Percentiles rank a stretch among this genome's conserved stretches.
These are phyloP conservation scores for Solen grandis DNA, from an alignment of 1,140 invertebrate genomes.

Conservation along the genomic window DNA sequence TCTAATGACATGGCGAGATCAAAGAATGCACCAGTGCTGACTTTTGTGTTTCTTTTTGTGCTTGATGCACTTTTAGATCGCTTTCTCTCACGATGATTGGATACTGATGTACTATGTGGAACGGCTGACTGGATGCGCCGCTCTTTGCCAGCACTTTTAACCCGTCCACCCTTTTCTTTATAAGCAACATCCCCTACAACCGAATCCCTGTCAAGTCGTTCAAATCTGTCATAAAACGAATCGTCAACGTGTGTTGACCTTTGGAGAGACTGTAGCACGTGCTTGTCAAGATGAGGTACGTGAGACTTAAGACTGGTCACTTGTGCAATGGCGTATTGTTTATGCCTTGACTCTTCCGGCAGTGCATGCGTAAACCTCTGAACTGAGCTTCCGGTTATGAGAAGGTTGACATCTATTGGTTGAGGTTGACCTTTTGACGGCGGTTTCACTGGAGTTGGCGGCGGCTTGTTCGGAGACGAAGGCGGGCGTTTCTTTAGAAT, in stretches of 20 bases:
- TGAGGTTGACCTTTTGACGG: slow-evolving; percentile 29
- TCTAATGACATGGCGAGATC: slow-evolving; percentile 43
- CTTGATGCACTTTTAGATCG: neutral
- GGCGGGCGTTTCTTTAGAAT: slow-evolving; percentile 2
- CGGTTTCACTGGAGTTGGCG: slow-evolving; percentile 29
- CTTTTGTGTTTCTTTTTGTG: neutral
- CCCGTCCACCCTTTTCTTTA: slow-evolving; percentile 24
- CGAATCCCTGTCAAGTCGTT: slow-evolving; percentile 34
- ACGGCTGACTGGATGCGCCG: neutral
- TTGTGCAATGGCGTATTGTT: neutral
- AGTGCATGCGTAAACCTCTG: neutral
- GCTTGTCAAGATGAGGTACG: slow-evolving; percentile 23
- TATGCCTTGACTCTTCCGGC: neutral
- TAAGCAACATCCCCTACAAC: slow-evolving; percentile 36
- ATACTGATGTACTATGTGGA: neutral
- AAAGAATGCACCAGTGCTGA: slow-evolving; percentile 27
- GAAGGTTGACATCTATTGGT: slow-evolving; percentile 21
- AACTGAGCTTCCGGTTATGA: slow-evolving; percentile 3
- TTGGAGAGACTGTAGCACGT: slow-evolving; percentile 23
- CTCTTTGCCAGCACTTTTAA: neutral
- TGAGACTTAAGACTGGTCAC: neutral
- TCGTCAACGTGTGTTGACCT: slow-evolving; percentile 27
- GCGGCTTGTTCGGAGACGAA: slow-evolving; percentile 41
- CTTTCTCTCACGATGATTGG: neutral
- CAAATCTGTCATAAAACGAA: slow-evolving; percentile 49